These are phyloP conservation scores for Araneus ventricosus DNA, from an alignment of 1,140 invertebrate species.

Conservation along the genomic window DNA sequence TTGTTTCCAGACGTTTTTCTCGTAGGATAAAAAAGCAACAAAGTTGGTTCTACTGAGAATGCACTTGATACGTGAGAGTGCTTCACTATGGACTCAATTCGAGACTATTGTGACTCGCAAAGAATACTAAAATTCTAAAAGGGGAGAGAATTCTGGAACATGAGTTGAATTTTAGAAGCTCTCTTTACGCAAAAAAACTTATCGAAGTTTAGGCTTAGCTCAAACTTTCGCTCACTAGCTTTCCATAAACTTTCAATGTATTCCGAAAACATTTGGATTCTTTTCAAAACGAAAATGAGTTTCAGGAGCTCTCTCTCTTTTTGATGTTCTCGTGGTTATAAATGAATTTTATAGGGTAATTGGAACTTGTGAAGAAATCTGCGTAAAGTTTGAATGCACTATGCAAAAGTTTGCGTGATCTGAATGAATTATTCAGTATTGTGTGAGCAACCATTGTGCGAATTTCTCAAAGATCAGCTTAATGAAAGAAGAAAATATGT, in stretches of 20 bases:
- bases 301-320: background rate
- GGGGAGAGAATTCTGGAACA: background rate
- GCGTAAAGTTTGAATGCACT: no score
- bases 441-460: no score
- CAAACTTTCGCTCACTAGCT: background rate
- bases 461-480: no score
- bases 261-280: background rate
- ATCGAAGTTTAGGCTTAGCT: background rate
- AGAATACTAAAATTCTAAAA: conserved; percentile 12
- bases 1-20: background rate
- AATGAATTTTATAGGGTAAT: no score
- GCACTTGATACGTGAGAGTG: background rate
- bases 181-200: background rate
- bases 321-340: background rate
- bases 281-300: background rate
- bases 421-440: no score
- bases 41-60: background rate
- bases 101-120: background rate
- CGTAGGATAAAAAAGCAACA: background rate
- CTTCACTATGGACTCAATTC: background rate
- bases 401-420: no score
- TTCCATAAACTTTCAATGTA: background rate
- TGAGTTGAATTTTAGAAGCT: background rate
- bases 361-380: no score
- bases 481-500: no score